Evolutionary conservation across 1,140 invertebrate genomes (phyloP).

Genomic region (Nylanderia fulva): DNA sequence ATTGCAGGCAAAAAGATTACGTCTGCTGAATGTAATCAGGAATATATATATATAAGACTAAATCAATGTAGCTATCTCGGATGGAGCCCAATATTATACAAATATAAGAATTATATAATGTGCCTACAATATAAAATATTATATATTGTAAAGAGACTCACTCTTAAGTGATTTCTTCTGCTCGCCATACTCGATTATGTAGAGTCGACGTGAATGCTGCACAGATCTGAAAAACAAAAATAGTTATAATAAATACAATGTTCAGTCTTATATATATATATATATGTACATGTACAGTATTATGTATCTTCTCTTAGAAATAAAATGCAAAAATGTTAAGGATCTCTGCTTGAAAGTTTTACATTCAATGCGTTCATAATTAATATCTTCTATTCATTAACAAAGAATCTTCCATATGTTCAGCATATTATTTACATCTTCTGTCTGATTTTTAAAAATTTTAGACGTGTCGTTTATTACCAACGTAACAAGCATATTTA

Average conservation of each 20-base stretch:
- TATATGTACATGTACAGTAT: no score
- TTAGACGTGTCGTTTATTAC: background rate
- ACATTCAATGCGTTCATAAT: constrained; percentile 4
- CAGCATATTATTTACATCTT: background rate
- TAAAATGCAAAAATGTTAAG: background rate
- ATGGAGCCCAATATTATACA: no score
- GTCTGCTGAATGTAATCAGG: no score
- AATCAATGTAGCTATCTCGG: no score
- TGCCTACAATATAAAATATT: no score
- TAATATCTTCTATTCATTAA: constrained; percentile 1
- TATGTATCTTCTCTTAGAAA: background rate
- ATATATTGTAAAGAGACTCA: background rate
- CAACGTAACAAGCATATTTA: background rate
- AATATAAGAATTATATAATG: no score
- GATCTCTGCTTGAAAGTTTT: background rate
- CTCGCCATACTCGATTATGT: background rate
- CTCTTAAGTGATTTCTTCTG: background rate
- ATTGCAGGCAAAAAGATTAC: no score
- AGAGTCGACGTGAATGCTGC: background rate
- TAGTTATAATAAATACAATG: background rate
- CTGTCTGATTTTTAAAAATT: constrained; percentile 5
- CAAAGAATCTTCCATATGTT: background rate
- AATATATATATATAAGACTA: no score
- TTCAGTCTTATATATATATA: background rate
- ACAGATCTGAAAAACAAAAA: background rate